Evolutionary conservation across 1,140 invertebrate species (phyloP).

Genomic region (Globodera rostochiensis): DNA sequence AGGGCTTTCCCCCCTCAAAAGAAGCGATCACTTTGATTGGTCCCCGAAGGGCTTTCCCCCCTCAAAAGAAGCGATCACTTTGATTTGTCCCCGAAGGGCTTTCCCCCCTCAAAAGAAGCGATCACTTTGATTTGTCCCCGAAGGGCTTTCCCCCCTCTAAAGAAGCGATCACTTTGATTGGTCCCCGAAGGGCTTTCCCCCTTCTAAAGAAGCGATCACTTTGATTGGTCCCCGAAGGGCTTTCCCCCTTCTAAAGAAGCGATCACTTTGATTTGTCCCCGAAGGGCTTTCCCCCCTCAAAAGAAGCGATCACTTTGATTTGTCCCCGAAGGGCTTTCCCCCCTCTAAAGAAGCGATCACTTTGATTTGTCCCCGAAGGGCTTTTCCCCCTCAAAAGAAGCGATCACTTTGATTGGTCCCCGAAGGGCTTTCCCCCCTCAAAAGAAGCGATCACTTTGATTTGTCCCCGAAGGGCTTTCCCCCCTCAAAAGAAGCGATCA

Average conservation of each 20-base stretch:
- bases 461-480: conserved; percentile 73
- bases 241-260: conserved; percentile 71
- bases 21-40: too few relatives aligned
- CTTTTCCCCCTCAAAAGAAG: conserved; percentile 72
- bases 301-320: too few relatives aligned
- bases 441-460: neutral
- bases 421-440: conserved; percentile 77
- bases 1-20: conserved; percentile 74
- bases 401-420: too few relatives aligned
- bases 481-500: conserved; percentile 67
- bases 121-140: conserved; percentile 52
- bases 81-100: conserved; percentile 71
- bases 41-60: conserved; percentile 75
- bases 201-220: conserved; percentile 60
- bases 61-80: conserved; percentile 60
- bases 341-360: conserved; percentile 65
- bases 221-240: conserved; percentile 70
- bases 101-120: conserved; percentile 70
- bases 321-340: conserved; percentile 74
- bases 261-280: too few relatives aligned
- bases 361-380: conserved; percentile 68
- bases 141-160: conserved; percentile 74
- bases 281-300: conserved; percentile 77
- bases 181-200: conserved; percentile 75
- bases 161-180: too few relatives aligned